Conservation (phyloP, 1,140 invertebrate genomes). For the Euura lappo region DNA sequence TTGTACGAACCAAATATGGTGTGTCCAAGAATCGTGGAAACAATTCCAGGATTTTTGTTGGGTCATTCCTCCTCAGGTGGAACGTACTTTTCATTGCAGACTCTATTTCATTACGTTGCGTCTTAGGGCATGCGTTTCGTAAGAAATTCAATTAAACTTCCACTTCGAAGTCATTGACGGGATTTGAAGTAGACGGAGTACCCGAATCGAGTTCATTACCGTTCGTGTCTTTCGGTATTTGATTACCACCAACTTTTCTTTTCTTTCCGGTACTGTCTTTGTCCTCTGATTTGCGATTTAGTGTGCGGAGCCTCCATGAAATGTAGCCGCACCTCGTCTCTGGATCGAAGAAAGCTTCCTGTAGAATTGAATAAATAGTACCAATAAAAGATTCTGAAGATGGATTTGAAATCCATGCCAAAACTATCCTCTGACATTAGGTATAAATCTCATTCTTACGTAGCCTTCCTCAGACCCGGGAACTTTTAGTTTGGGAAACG, state of each 20-base stretch:
- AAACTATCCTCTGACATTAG: too few species aligned
- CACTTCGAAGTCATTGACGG: neutral
- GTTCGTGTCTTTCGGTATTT: neutral
- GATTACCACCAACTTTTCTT: neutral
- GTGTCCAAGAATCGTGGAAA: conserved; percentile 17
- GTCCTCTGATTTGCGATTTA: conserved; percentile 7
- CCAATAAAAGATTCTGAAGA: neutral
- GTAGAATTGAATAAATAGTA: conserved; percentile 4
- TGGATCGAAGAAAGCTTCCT: conserved; percentile 20
- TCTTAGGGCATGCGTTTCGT: conserved; percentile 9
- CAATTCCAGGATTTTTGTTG: conserved; percentile 6
- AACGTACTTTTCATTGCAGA: conserved; percentile 10
- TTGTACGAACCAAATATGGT: conserved; percentile 17
- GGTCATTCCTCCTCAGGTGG: neutral
- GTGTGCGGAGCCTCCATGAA: conserved; percentile 11
- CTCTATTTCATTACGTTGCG: conserved; percentile 15
- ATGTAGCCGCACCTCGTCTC: conserved; percentile 10
- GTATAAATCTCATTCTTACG: conserved; percentile 16
- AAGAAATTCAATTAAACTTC: conserved; percentile 6
- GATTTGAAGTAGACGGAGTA: neutral
- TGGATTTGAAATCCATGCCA: neutral
- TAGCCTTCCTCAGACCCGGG: conserved; percentile 16
- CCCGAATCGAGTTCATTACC: too few species aligned
- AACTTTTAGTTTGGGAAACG: conserved; percentile 16
- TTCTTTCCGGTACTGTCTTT: neutral